Evolutionary conservation across 2,113 vertebrate genomes (phyloP).

Genomic region (Syrrhaptes paradoxus): DNA sequence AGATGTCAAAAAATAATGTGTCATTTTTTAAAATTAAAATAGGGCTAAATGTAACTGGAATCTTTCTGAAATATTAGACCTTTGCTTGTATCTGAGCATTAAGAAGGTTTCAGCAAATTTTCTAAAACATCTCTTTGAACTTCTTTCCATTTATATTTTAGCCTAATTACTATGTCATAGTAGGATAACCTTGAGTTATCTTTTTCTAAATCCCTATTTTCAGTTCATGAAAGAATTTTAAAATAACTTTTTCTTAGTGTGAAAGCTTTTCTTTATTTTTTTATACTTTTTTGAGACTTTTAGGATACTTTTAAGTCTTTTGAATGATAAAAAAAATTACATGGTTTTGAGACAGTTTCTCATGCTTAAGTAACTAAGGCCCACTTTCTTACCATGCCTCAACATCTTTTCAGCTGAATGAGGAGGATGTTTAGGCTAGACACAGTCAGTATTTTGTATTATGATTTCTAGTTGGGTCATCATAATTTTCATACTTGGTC

Average conservation of each 20-base stretch:
- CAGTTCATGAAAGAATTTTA: background rate
- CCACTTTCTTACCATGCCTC: background rate
- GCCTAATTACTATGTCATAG: background rate
- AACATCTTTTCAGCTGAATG: background rate
- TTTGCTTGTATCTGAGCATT: background rate
- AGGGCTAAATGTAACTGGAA: background rate
- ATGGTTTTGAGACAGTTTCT: background rate
- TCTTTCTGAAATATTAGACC: background rate
- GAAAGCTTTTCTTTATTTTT: background rate
- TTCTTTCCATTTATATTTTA: background rate
- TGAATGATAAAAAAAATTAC: background rate
- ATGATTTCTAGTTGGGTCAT: background rate
- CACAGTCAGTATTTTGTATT: background rate
- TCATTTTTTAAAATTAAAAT: background rate
- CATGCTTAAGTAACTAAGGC: background rate
- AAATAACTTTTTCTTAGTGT: background rate
- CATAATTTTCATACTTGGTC: background rate
- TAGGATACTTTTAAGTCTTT: background rate
- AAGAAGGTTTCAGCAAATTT: background rate
- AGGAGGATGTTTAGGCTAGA: background rate
- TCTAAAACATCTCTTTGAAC: background rate
- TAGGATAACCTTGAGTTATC: background rate
- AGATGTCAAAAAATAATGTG: background rate
- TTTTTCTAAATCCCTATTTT: background rate
- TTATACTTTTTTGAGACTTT: background rate